A percentile compares a stretch with the other conserved stretches of the same genome.
phyloP scores from a whole-genome alignment of 2,797 vertebrate genomes.

The Pyrocephalus nanus region DNA sequence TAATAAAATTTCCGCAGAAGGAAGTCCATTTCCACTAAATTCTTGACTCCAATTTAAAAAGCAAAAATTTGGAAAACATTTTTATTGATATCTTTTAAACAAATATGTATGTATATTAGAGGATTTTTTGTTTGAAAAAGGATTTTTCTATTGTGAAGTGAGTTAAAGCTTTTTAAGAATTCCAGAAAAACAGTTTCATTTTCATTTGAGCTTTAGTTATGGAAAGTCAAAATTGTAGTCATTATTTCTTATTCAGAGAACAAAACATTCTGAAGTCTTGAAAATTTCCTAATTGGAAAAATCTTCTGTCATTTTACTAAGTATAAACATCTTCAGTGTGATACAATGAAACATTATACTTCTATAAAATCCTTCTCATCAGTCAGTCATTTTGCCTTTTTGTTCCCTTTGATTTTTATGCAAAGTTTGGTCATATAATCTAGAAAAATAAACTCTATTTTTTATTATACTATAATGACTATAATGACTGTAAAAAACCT shows the following conservation, averaged over 20 bases:
- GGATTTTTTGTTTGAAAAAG: background rate
- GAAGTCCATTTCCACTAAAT: background rate
- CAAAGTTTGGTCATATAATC: background rate
- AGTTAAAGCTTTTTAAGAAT: background rate
- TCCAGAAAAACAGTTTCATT: background rate
- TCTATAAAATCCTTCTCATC: background rate
- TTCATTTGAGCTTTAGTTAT: background rate
- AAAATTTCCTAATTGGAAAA: background rate
- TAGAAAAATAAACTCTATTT: background rate
- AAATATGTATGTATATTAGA: background rate
- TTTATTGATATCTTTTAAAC: background rate
- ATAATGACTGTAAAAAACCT: background rate
- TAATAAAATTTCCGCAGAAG: background rate
- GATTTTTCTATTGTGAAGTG: fast-evolving
- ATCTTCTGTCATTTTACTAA: background rate
- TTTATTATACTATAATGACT: background rate
- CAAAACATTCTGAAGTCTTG: background rate
- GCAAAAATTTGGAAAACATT: background rate
- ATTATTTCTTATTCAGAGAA: background rate
- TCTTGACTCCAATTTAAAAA: background rate
- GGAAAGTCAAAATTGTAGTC: background rate
- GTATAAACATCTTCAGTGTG: background rate
- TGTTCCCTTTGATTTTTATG: background rate
- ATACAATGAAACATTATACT: background rate
- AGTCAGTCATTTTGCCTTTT: background rate